Base-by-base conservation (phyloP, 53 echinoderm and acorn worm genomes). In the Patiria pectinifera region DNA sequence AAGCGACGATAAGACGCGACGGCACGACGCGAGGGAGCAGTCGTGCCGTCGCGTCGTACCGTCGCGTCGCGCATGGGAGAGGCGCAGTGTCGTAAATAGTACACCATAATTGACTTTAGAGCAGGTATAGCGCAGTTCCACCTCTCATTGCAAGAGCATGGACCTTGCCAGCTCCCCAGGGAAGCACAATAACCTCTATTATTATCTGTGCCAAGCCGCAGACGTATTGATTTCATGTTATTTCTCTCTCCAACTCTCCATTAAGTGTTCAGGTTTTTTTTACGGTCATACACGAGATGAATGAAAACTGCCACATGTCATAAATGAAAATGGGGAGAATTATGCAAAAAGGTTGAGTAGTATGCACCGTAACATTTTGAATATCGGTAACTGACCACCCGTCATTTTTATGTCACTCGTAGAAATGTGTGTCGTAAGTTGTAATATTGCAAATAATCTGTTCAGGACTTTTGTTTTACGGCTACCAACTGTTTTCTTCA, bases 141-240 rank as follows among this genome's bases (percentile, higher is more conserved):
- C 69, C 19, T 35, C 62, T 44, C 70, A 69, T 45, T 85, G 35
- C 70, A 85, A 69, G 35, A 70, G 45, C 45, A 69, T 45, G 66
- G 85, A 45, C 66, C 69, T 24, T 66, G 62, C 59, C 16, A 60
- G 14, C 62, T 84, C 24, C 16, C 62, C 62, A 62, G 84, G 84
- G 84, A 62, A 62, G 62, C 61, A 71, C 35, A 35, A 35, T 53
- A 53, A 53, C 53, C 53, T 53, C 8, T 22, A 59, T 59, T 83
- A 23, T 59, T 24, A 83, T 25, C 59, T 26, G 25, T 61, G 35
- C 26, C 45, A 66, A 85, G 70, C 18, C 14, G 47, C 62, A 70
- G 85, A 85, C 70, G 25, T 85, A 85, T 85, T 85, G 85, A 85
- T 85, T 85, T 85, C 85, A 85, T 66, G 66, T 66, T 66, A 18